Base-by-base conservation (phyloP, 2,888 invertebrate species). In the Labia minor region DNA sequence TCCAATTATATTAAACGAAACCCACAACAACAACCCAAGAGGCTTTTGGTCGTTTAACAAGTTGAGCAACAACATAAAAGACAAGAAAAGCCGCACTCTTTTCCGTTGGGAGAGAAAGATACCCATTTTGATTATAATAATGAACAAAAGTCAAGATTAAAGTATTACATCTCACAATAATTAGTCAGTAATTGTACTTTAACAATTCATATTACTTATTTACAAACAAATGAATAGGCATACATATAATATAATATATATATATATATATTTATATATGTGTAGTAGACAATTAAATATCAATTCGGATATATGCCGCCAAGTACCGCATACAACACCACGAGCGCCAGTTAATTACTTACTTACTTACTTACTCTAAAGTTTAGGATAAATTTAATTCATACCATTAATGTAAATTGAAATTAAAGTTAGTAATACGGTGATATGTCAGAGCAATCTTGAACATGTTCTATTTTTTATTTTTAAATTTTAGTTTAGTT, bases 321-420 rank as follows among this genome's bases (percentile, higher is more conserved):
- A n/a, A n/a, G n/a, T n/a, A 26, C 26, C 26, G 8, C 4, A 26
- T 8, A 3, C 4, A 26, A 26, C 26, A n/a, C n/a, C 49, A n/a
- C 49, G 4, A 16, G n/a, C 49, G 14, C 49, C 49, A 49, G 4
- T 49, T 49, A 49, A 49, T 49, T 49, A 16, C 49, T 11, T 49
- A 16, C 14, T 49, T 49, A 49, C 3, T 49, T 49, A 16, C 49
- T 11, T 49, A 16, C 14, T 49, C n/a, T 16, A 49, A 49, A 49
- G n/a, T 49, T 49, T 49, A 49, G 49, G 49, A 49, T 49, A 49
- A 49, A 49, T 49, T 49, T 49, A 10, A 49, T 49, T 49, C 49
- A 49, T 49, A 49, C 8, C 49, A 49, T 49, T 49, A 49, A 49
- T 4, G 49, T 49, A 49, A 49, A 49, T 49, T 49, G 49, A 49